Conservation (phyloP, 2,797 vertebrate species). For the Basileuterus tristriatus region DNA sequence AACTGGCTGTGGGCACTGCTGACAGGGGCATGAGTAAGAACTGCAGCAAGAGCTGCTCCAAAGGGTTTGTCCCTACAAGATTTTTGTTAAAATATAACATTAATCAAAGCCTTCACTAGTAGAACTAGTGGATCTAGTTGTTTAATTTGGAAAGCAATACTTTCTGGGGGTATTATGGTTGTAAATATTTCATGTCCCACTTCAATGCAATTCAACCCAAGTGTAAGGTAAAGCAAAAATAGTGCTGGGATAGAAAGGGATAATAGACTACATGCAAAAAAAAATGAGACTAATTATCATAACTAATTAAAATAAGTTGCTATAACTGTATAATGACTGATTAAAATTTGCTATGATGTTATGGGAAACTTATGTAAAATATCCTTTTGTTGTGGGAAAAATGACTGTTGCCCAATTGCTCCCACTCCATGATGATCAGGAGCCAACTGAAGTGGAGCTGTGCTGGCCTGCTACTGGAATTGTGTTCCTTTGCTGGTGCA, state of each 20-base stretch:
- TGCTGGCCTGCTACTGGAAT: background rate
- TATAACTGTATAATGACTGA: background rate
- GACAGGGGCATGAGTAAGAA: background rate
- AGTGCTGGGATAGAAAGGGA: background rate
- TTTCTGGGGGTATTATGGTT: background rate
- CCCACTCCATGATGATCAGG: background rate
- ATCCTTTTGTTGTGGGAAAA: background rate
- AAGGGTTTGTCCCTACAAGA: background rate
- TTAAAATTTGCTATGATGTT: background rate
- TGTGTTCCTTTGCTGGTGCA: background rate
- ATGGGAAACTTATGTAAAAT: background rate
- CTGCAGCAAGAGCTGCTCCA: background rate
- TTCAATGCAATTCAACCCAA: background rate
- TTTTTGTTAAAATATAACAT: background rate
- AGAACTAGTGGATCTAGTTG: background rate
- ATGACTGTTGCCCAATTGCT: background rate
- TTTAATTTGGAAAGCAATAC: background rate
- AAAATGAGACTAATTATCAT: background rate
- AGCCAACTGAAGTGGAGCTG: background rate
- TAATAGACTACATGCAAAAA: background rate
- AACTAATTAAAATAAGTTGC: background rate
- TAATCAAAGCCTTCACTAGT: background rate
- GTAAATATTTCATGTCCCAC: background rate
- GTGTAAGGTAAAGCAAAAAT: background rate
- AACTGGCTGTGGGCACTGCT: background rate